Conservation (phyloP, 2,113 vertebrate species). For the Gobiocypris rarus region DNA sequence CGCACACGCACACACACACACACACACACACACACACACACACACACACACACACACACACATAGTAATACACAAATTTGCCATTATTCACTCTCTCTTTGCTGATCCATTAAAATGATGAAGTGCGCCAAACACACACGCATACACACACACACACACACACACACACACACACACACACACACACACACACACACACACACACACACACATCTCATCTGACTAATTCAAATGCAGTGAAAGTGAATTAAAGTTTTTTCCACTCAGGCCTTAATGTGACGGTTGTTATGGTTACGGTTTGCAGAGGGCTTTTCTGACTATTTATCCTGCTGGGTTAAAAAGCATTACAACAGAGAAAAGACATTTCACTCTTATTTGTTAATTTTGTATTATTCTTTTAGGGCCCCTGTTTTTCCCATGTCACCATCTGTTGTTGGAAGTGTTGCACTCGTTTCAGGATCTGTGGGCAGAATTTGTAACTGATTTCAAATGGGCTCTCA, state of each 20-base stretch:
- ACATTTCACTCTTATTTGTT: slow-evolving; percentile 28
- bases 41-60: not conserved
- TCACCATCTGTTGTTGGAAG: slow-evolving; percentile 36
- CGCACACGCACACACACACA: not conserved
- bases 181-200: slow-evolving; percentile 11
- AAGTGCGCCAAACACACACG: slow-evolving; percentile 14
- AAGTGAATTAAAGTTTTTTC: slow-evolving; percentile 55
- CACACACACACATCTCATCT: slow-evolving; percentile 37
- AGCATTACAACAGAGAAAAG: slow-evolving; percentile 37
- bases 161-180: not conserved
- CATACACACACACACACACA: slow-evolving; percentile 15
- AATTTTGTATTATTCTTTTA: slow-evolving; percentile 26
- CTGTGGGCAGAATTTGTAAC: not conserved
- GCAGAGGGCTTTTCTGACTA: slow-evolving; percentile 47
- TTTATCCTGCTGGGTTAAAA: slow-evolving; percentile 53
- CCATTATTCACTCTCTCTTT: slow-evolving; percentile 25
- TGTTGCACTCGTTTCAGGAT: not conserved
- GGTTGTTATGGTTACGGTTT: slow-evolving; percentile 56
- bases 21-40: not conserved
- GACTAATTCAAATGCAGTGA: slow-evolving; percentile 51
- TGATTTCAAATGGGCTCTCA: not conserved
- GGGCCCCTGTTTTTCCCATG: not conserved
- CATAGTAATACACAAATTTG: not conserved
- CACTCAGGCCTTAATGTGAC: slow-evolving; percentile 41
- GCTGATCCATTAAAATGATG: slow-evolving; percentile 43